Conservation (phyloP, 2,113 vertebrate genomes). For the Corydoras maculifer region DNA sequence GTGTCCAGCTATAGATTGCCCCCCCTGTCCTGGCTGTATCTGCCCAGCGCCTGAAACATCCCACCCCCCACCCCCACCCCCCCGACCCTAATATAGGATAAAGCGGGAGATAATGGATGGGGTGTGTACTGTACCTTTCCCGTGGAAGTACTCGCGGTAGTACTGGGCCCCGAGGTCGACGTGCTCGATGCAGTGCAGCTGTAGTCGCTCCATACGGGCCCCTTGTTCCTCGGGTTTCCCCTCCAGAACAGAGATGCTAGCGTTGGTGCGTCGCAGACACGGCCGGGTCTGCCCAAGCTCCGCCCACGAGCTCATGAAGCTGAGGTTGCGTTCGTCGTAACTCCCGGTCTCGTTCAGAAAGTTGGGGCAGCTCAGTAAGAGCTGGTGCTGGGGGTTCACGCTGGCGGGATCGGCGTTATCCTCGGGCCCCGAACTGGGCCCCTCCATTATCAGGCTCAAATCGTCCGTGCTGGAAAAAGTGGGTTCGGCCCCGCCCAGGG, state of each 20-base stretch:
- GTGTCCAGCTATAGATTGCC: too few species aligned
- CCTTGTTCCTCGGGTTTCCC: slow-evolving; percentile 70
- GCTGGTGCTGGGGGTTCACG: slow-evolving; percentile 59
- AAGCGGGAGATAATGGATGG: too few species aligned
- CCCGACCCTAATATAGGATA: too few species aligned
- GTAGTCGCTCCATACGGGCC: slow-evolving; percentile 63
- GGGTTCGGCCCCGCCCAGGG: slow-evolving; percentile 57
- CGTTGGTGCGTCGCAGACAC: slow-evolving; percentile 70
- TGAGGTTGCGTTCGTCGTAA: slow-evolving; percentile 72
- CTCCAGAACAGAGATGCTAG: slow-evolving; percentile 82
- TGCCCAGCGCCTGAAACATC: too few species aligned
- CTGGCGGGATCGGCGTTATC: too few species aligned
- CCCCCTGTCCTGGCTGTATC: too few species aligned
- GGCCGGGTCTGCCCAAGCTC: slow-evolving; percentile 51
- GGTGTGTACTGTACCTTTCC: slow-evolving; percentile 64
- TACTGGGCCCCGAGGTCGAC: slow-evolving; percentile 86
- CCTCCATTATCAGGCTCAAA: slow-evolving; percentile 53
- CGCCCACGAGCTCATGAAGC: slow-evolving; percentile 71
- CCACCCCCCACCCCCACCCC: too few species aligned
- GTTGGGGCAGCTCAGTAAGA: slow-evolving; percentile 84
- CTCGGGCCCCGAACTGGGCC: neutral
- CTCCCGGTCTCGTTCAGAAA: slow-evolving; percentile 88
- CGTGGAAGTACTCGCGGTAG: slow-evolving; percentile 83
- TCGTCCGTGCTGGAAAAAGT: slow-evolving; percentile 78
- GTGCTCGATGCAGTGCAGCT: slow-evolving; percentile 82